Conservation (phyloP, 2,888 invertebrate species). For the Melangyna quadrimaculata region DNA sequence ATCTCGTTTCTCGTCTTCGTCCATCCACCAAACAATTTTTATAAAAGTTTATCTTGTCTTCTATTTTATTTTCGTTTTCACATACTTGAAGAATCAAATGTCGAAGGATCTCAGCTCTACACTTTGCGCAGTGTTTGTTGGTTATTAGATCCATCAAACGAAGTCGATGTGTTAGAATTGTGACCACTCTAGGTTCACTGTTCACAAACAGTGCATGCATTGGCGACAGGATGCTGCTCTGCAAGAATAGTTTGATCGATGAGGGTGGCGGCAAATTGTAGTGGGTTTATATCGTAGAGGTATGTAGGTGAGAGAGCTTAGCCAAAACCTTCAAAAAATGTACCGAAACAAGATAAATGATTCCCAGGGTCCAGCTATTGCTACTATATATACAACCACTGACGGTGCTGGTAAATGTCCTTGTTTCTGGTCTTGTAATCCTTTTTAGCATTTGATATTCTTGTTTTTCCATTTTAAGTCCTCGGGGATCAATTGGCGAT, state of each 20-base stretch:
- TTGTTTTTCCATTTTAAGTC: slow-evolving; percentile 37
- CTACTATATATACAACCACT: neutral
- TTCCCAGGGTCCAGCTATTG: neutral
- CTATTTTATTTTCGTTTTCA: neutral
- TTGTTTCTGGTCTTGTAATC: slow-evolving; percentile 27
- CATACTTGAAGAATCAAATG: slow-evolving; percentile 21
- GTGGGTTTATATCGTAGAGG: neutral
- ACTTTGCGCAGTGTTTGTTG: slow-evolving; percentile 7
- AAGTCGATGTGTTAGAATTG: slow-evolving; percentile 22
- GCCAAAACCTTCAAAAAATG: slow-evolving; percentile 27
- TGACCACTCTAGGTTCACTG: neutral
- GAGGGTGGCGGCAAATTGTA: neutral
- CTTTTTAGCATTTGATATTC: slow-evolving; percentile 32
- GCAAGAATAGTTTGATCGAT: slow-evolving; percentile 49
- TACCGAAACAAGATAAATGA: slow-evolving; percentile 58
- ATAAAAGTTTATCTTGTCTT: slow-evolving; percentile 1
- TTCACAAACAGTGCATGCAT: slow-evolving; percentile 10
- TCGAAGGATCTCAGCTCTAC: neutral
- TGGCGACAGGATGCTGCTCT: neutral
- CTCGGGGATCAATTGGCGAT: slow-evolving; percentile 50
- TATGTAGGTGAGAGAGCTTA: neutral
- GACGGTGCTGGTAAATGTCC: neutral
- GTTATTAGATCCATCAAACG: slow-evolving; percentile 54
- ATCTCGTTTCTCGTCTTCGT: slow-evolving; percentile 4
- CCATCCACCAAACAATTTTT: neutral